Base-by-base conservation (phyloP, 2,113 vertebrate genomes). In the Nettapus auritus region DNA sequence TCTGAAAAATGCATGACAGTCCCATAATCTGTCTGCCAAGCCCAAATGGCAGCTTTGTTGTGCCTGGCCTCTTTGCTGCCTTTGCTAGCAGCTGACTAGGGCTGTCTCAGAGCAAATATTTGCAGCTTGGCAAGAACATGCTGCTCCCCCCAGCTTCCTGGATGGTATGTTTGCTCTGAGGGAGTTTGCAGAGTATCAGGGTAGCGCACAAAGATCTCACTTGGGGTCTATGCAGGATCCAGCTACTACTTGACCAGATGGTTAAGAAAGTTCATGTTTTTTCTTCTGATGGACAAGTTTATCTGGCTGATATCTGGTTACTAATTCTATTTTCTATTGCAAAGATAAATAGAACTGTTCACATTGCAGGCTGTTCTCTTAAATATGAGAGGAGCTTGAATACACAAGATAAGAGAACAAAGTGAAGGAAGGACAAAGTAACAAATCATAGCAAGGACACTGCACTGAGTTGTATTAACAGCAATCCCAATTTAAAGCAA, bases 61-160 rank as follows among this genome's bases (percentile, higher is more conserved):
- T 75, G 74, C 21, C 63, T 73, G 71, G 33, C 44, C 56, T 44
- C n/a, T 48, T 44, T 59, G 88, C 64, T 88, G 55, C 50, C 81
- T 36, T 33, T 34, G 57, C 56, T 63, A 96, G 71, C 83, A 97
- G 75, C 87, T 96, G 82, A 79, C 1, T 7, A 56, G 40, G 34
- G 67, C 75, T 79, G 74, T 31, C 60, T 87, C 84, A 80, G 46
- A 92, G 91, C 80, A 96, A 95, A 91, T 94, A 95, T 94, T 91
- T 96, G 93, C 87, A 84, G 48, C 81, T 93, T 96, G 92, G 77
- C 83, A 96, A 16, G 75, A 92, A 60, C 82, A 90, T 4, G 8
- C 64, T 29, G 66, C 75, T 91, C 80, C 91, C 42, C 69, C 20
- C 11, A 1, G 3, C 89, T 90, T 95, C 79, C 82, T 81, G 52